phyloP scores from a whole-genome alignment of 2,888 invertebrate species.

The Orthosia incerta region DNA sequence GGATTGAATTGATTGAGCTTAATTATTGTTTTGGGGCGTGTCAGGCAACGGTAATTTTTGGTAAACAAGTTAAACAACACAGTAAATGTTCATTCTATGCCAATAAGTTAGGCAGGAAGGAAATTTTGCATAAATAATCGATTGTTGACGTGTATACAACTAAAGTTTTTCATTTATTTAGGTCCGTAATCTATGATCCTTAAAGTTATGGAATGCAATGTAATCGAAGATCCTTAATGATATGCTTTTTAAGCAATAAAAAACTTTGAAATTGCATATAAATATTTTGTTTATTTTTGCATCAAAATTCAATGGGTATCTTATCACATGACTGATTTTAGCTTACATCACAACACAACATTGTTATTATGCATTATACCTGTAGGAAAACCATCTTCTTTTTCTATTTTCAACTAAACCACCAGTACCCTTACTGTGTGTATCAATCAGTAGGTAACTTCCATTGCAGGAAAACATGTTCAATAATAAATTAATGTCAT shows the following conservation, averaged over 20 bases:
- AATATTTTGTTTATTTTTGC: not conserved
- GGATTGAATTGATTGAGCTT: slow-evolving; percentile 34
- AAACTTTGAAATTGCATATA: too few species aligned
- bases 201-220: not conserved
- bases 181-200: not conserved
- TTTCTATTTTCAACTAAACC: not conserved
- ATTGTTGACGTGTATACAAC: slow-evolving; percentile 7
- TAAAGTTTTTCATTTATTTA: not conserved
- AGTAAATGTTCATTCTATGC: not conserved
- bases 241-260: not conserved
- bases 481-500: not conserved
- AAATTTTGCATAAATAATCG: slow-evolving; percentile 21
- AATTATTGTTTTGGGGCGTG: slow-evolving; percentile 39
- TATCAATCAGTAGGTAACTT: not conserved
- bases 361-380: not conserved
- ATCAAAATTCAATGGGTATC: not conserved
- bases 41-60: not conserved
- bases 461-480: slow-evolving; percentile 19
- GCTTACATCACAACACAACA: not conserved
- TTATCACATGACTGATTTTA: not conserved
- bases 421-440: too few species aligned
- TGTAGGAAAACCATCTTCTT: not conserved
- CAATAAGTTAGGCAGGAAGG: slow-evolving; percentile 15
- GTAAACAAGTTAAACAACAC: not conserved
- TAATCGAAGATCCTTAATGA: not conserved